Base-by-base conservation (phyloP, 2,888 invertebrate genomes). In the Drosophila neutralis region DNA sequence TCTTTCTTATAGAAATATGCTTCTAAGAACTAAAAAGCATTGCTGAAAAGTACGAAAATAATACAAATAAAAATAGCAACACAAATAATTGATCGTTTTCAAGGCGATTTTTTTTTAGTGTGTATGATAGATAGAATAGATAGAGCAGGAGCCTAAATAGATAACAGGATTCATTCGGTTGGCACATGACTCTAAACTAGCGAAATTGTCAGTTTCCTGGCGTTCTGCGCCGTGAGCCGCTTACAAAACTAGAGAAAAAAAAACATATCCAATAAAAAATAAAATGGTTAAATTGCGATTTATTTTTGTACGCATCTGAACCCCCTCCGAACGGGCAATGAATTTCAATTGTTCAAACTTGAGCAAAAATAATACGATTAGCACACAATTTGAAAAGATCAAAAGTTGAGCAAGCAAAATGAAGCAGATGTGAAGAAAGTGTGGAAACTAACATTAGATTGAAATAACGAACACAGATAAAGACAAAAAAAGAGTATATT, bases 191-290 rank as follows among this genome's bases (percentile, higher is more conserved):
- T 64, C 71, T 66, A 78, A 78, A 81, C 77, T 82, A 77, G 70
- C 69, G 54, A 82, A 86, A 73, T 80, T 77, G 80, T 76, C 79
- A 76, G 78, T 69, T 77, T 76, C 61, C 59, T 73, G 58, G 52
- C 71, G 52, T n/a, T 59, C 42, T 31, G 31, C 10, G 31, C 31
- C 83, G 72, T 83, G 73, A 70, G 56, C 58, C 63, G 81, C 81
- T 81, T 81, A 80, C 76, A 68, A 66, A 80, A 56, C 54, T 65
- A 42, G 21, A 56, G 15, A 24, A 38, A 67, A 35, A 45, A 33
- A 33, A 31, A 33, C 53, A 49, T 31, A 29, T 15, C 11, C 24
- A 62, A 29, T 62, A 4, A 45, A 21, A 45, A 48, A 62, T 36
- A 69, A 27, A 27, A 29, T 36, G 13, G 11, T 56, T n/a, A 56